A percentile compares a stretch with the other conserved stretches of the same genome.
Evolutionary conservation across 2,113 vertebrate genomes (phyloP).

Genomic region (Ciconia maguari): DNA sequence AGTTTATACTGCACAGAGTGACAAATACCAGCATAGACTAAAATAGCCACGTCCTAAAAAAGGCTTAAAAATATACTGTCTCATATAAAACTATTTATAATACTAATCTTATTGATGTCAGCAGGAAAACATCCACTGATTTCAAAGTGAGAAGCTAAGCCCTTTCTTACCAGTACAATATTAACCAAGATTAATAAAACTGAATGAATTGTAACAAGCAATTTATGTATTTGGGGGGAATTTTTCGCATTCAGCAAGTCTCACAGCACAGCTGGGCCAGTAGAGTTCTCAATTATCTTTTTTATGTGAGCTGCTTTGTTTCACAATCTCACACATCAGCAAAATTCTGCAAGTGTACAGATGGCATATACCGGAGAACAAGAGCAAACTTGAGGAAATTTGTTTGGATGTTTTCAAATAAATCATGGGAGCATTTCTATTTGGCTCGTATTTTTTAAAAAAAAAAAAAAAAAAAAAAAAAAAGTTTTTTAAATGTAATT

Average conservation of each 20-base stretch:
- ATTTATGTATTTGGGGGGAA: slow-evolving; percentile 19
- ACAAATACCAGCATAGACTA: neutral
- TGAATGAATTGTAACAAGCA: slow-evolving; percentile 26
- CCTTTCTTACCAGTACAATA: neutral
- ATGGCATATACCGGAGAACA: slow-evolving; percentile 1
- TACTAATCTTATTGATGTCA: neutral
- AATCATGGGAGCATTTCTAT: neutral
- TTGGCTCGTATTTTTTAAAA: neutral
- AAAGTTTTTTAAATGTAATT: neutral
- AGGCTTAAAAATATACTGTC: neutral
- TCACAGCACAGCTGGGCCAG: slow-evolving; percentile 33
- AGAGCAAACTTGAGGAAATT: slow-evolving; percentile 6
- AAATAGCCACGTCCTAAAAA: neutral
- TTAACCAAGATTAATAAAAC: slow-evolving; percentile 42
- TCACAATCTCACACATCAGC: slow-evolving; percentile 23
- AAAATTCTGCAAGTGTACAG: slow-evolving; percentile 35
- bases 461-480: neutral
- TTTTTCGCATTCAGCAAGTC: slow-evolving; percentile 40
- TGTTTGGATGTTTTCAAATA: slow-evolving; percentile 1
- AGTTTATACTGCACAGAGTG: neutral
- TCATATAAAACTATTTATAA: neutral
- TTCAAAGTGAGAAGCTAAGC: neutral
- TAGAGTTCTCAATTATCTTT: slow-evolving; percentile 25
- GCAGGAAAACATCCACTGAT: neutral
- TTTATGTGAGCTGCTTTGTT: slow-evolving; percentile 37